Evolutionary conservation across 2,797 vertebrate species (phyloP), one percentile per base, ranked within the genome.

Genomic region (Parotocinclus haroldoi): DNA sequence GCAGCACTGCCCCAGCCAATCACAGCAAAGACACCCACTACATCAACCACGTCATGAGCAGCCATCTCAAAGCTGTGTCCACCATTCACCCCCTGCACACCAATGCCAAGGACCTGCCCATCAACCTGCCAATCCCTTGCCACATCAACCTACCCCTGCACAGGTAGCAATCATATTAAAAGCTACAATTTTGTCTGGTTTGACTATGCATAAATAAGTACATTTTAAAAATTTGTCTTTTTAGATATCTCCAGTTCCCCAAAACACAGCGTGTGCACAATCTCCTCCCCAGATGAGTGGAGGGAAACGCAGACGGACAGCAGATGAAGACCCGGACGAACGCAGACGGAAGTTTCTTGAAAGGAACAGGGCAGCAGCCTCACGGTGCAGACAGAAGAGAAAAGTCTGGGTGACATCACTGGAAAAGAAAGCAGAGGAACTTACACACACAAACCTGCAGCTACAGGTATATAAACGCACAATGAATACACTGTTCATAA

Each of bases 401-500:
- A 99, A 99, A 86, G 83, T 98, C 84, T 99, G 96, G 96, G 96
- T 99, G 91, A 91, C 91, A 74, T 96, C 96, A 66, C 88, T 99
- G 92, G 96, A 99, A 92, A 99, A 96, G 91, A 99, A 99, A 88
- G 96, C 96, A 38, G 96, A 99, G 85, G 96, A 99, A 88, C 90
- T 99, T 83, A 99, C 95, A 71, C 96, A 99, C 88, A 98, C 94
- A 77, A 99, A 99, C 90, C 93, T 99, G 89, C 95, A 99, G 82
- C 93, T 92, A 69, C 89, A 91, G 89, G 90, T 91, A 76, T n/a
- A 56, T 13, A 39, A 37, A 39, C 51, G 59, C 39, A 38, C 2
- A 11, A 4, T 9, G 8, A 9, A 42, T 42, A 42, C 9, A 42
- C 40, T 8, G 9, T 42, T 42, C 40, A 42, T 27, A 27, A 27